These are phyloP conservation scores for Tyrannus savana DNA, from an alignment of 2,113 vertebrate genomes.

Conservation along the genomic window DNA sequence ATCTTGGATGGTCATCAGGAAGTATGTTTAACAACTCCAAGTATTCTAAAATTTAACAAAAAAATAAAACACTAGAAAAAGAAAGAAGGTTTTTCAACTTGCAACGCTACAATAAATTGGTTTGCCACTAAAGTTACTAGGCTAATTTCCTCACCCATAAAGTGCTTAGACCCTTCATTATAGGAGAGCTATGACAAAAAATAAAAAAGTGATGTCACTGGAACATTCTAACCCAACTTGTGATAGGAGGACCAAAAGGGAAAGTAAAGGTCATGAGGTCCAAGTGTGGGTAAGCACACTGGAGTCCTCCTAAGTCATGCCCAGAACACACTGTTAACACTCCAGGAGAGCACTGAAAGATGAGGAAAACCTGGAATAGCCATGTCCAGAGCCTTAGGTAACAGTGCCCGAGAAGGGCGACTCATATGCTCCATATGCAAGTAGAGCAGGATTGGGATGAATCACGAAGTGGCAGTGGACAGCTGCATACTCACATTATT, in stretches of 20 bases:
- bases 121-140: neutral
- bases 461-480: neutral
- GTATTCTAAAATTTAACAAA: neutral
- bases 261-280: rapidly evolving
- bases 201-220: rapidly evolving
- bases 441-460: neutral
- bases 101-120: neutral
- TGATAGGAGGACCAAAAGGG: neutral
- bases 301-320: neutral
- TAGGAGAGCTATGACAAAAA: neutral
- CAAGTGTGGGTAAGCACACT: neutral
- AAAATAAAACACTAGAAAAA: neutral
- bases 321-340: neutral
- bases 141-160: neutral
- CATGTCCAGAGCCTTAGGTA: neutral
- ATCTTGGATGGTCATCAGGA: neutral
- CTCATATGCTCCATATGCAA: neutral
- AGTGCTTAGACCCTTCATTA: neutral
- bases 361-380: neutral
- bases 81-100: neutral
- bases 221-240: neutral
- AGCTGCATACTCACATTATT: neutral
- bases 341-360: neutral
- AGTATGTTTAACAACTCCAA: neutral
- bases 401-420: neutral